Evolutionary conservation across 2,888 invertebrate genomes (phyloP), one percentile per base, ranked within the genome.

Genomic region (Leucoma salicis): DNA sequence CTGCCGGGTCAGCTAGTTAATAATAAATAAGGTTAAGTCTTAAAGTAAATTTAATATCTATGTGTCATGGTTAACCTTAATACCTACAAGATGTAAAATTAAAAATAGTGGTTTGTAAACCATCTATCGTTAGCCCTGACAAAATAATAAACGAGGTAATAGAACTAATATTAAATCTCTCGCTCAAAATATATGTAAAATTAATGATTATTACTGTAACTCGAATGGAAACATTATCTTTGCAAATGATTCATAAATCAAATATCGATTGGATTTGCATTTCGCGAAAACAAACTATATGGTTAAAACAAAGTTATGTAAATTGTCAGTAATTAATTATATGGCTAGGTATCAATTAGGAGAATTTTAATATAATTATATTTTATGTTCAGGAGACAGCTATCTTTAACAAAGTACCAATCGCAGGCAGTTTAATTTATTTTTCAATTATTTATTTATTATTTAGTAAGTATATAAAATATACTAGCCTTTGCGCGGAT

Each of bases 141-240:
- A n/a, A 13, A 43, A 53, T 43, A 14, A 44, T 46, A 40, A 31
- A 45, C 39, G 6, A 36, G 35, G 37, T 40, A 44, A 41, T 39
- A 46, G 24, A 42, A 42, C 39, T 31, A 16, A 49, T 46, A 52
- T 41, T 35, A 35, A 56, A 49, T 10, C 42, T 43, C 42, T 35
- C 25, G 15, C 2, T 24, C 21, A 11, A 40, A 31, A 53, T 32
- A 31, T 12, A 44, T 27, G 35, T 36, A 31, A 48, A 42, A 54
- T 51, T 51, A 42, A 54, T 57, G 14, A 39, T 31, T 24, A 39
- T 48, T 44, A 41, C 42, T 31, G 37, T 49, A 46, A 44, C 31
- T 33, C 13, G 40, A 31, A 47, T 41, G 31, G 24, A 18, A 25
- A 31, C 34, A 13, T 51, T 46, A 53, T 46, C 32, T 10, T 39